Evolutionary conservation across 92 coral and sea anemone genomes (phyloP), one percentile per base, ranked within the genome.

Genomic region (Heteractis magnifica): DNA sequence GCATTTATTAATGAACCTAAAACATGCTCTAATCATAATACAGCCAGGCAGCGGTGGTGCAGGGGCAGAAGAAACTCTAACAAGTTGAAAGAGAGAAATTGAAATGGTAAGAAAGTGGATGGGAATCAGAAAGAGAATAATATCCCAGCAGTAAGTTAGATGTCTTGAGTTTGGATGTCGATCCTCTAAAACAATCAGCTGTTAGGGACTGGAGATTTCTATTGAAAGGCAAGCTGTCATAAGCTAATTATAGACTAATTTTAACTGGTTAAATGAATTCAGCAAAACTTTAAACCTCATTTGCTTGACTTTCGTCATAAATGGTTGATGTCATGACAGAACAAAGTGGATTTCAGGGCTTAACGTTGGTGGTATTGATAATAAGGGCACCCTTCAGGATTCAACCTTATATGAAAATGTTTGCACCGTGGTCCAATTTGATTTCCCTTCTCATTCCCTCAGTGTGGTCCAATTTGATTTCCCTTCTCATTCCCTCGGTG

Each of bases 311-410:
- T 53, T 53, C 13, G 58, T 53, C 58, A 53, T 13, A 20, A 13
- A 13, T 68, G 73, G 73, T 26, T 68, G 73, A 68, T 68, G 49
- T 68, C 50, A 68, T 68, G 73, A 68, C 73, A 68, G 73, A 68
- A 68, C 73, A 68, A 68, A 68, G 73, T 68, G 73, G 73, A 68
- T 68, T 68, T 14, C 73, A 20, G 50, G 73, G 49, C 13, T 53
- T 8, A 53, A 53, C 13, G 58, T 53, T 53, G 13, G 58, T 53
- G 58, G 44, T 1, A 34, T 34, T 34, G 3, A 34, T 34, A 0
- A 34, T 2, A 34, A 34, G 44, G 1, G 44, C 3, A 34, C 44
- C 44, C 44, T 34, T 34, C 44, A 34, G 44, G 44, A 34, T 34
- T 34, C 3, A 34, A 34, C 44, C 44, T 34, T 34, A 34, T 34